A percentile compares a stretch with the other conserved stretches of the same genome.
Conservation (phyloP, 2,113 vertebrate species). For the Corythornis vintsioides region DNA sequence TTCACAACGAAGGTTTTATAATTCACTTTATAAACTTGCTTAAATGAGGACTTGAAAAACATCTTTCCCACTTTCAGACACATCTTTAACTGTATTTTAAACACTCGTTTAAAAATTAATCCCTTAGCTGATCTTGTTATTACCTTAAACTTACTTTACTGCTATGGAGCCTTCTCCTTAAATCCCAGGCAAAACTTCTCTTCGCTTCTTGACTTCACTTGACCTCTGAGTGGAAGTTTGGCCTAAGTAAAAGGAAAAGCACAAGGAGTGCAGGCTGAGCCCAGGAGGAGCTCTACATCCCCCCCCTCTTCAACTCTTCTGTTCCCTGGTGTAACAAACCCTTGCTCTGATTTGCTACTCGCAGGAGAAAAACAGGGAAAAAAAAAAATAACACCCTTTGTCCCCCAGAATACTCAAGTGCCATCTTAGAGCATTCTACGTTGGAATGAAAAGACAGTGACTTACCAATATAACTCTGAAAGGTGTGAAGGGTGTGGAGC, state of each 20-base stretch:
- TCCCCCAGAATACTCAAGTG: background rate
- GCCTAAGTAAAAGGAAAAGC: background rate
- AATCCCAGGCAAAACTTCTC: background rate
- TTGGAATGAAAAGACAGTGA: background rate
- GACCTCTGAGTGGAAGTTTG: slow-evolving; percentile 9
- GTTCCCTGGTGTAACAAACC: background rate
- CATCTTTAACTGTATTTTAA: background rate
- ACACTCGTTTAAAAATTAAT: background rate
- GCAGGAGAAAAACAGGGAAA: background rate
- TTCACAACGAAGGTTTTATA: background rate
- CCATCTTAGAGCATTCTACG: background rate
- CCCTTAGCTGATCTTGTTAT: background rate
- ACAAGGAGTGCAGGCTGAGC: background rate
- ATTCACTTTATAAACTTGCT: background rate
- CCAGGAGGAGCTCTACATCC: background rate
- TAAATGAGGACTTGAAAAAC: background rate
- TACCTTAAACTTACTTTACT: slow-evolving; percentile 14
- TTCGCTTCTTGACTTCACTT: slow-evolving; percentile 23
- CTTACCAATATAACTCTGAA: slow-evolving; percentile 7
- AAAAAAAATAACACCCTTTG: background rate
- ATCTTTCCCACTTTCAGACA: background rate
- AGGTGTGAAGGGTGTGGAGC: background rate
- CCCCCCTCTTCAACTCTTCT: background rate
- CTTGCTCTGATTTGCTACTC: background rate
- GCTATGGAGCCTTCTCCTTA: slow-evolving; percentile 10